Evolutionary conservation across 2,113 vertebrate species (phyloP).

Genomic region (Chaetodon trifascialis): DNA sequence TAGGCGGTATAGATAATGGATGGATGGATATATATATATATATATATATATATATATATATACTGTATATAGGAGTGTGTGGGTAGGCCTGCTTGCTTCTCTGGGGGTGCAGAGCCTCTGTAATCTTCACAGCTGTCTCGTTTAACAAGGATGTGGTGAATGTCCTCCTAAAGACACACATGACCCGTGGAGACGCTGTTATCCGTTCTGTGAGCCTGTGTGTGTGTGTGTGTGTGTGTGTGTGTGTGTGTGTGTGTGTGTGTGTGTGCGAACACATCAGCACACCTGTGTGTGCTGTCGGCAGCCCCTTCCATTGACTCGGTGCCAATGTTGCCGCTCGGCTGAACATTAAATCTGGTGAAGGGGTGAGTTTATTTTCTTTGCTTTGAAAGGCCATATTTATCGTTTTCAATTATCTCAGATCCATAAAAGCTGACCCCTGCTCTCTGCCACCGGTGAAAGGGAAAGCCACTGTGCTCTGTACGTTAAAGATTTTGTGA

Average conservation of each 20-base stretch:
- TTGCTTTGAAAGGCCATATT: constrained; percentile 71
- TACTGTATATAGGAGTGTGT: no score
- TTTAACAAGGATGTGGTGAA: constrained; percentile 50
- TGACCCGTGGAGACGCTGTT: constrained; percentile 32
- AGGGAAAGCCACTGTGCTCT: not conserved
- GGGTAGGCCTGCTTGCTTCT: not conserved
- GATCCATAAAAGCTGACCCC: constrained; percentile 73
- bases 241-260: not conserved
- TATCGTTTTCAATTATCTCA: constrained; percentile 74
- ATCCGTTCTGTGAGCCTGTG: constrained; percentile 25
- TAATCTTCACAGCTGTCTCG: constrained; percentile 23
- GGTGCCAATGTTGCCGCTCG: constrained; percentile 52
- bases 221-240: not conserved
- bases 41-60: no score
- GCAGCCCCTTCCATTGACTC: constrained; percentile 32
- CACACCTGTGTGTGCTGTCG: constrained; percentile 34
- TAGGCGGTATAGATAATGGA: no score
- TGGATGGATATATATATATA: no score
- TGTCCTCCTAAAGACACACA: constrained; percentile 42
- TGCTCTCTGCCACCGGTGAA: constrained; percentile 31
- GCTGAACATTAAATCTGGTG: constrained; percentile 73
- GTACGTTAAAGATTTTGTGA: not conserved
- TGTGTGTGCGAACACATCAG: not conserved
- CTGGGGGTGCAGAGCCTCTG: not conserved
- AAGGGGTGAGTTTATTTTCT: constrained; percentile 70